Conservation (phyloP, 1,140 invertebrate genomes). For the Drosophila parvula region DNA sequence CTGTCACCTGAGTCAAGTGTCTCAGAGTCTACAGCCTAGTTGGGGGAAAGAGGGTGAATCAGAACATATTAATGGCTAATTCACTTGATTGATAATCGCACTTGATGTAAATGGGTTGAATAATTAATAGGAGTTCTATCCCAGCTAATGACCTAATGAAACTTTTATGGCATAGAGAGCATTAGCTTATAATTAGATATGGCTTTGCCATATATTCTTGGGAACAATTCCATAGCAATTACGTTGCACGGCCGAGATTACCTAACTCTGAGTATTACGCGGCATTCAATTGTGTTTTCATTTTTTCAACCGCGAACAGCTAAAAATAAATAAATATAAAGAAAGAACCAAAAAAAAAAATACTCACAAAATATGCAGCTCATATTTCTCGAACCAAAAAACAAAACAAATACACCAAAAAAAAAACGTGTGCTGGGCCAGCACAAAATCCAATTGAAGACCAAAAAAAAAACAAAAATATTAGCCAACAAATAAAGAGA, state of each 20-base stretch:
- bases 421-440: slow-evolving; percentile 49
- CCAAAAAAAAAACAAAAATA: slow-evolving; percentile 49
- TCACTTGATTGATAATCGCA: slow-evolving; percentile 41
- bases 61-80: slow-evolving; percentile 39
- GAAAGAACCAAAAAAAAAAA: slow-evolving; percentile 4
- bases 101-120: slow-evolving; percentile 18
- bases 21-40: neutral
- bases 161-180: neutral
- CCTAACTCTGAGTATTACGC: slow-evolving; percentile 49
- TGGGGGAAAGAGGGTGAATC: slow-evolving; percentile 23
- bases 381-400: slow-evolving; percentile 55
- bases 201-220: slow-evolving; percentile 7
- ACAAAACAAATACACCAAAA: slow-evolving; percentile 25
- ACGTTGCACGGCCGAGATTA: slow-evolving; percentile 42
- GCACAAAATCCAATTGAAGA: slow-evolving; percentile 31
- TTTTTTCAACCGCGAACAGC: slow-evolving; percentile 40
- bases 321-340: slow-evolving; percentile 36
- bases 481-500: slow-evolving; percentile 45
- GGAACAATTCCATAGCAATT: slow-evolving; percentile 28
- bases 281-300: slow-evolving; percentile 56
- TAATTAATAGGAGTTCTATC: too few relatives aligned
- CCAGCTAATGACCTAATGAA: slow-evolving; percentile 26
- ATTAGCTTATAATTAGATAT: slow-evolving; percentile 21
- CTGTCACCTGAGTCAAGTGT: slow-evolving; percentile 35
- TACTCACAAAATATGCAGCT: slow-evolving; percentile 54